phyloP scores from a whole-genome alignment of 2,113 vertebrate genomes.

The Petrocephalus microphthalmus region DNA sequence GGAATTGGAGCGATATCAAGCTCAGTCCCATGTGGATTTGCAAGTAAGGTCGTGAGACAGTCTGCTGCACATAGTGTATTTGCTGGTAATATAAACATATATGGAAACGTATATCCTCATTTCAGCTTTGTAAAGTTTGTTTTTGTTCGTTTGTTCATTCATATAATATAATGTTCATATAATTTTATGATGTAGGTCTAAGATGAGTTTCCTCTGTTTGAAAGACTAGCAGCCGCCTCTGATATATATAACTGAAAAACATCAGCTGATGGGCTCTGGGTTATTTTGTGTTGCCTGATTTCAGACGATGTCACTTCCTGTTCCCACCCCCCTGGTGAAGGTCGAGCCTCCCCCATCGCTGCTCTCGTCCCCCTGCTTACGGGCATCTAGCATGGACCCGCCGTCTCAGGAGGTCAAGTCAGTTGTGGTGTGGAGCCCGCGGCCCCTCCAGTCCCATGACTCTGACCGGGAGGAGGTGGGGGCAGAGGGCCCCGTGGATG shows the following conservation, averaged over 20 bases:
- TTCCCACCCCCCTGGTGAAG: constrained; percentile 32
- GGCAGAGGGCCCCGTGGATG: constrained; percentile 24
- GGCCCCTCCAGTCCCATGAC: background rate
- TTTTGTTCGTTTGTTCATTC: no score
- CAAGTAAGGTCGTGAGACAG: no score
- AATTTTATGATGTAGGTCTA: no score
- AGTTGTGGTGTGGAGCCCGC: background rate
- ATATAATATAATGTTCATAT: no score
- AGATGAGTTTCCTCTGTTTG: no score
- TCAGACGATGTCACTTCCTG: background rate
- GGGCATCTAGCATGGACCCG: constrained; percentile 43
- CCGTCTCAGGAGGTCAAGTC: background rate
- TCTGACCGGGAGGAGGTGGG: constrained; percentile 1
- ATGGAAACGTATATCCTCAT: no score
- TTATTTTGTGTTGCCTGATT: background rate
- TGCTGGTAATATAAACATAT: no score
- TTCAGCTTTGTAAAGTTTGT: no score
- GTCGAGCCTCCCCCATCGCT: constrained; percentile 59
- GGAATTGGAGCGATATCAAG: no score
- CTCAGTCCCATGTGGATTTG: no score
- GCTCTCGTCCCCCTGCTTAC: constrained; percentile 48
- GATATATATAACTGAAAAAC: background rate
- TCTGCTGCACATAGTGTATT: no score
- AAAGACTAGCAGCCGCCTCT: no score
- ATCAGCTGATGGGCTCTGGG: background rate